phyloP scores from a whole-genome alignment of 1,140 invertebrate genomes.

The Neomicropteryx cornuta region DNA sequence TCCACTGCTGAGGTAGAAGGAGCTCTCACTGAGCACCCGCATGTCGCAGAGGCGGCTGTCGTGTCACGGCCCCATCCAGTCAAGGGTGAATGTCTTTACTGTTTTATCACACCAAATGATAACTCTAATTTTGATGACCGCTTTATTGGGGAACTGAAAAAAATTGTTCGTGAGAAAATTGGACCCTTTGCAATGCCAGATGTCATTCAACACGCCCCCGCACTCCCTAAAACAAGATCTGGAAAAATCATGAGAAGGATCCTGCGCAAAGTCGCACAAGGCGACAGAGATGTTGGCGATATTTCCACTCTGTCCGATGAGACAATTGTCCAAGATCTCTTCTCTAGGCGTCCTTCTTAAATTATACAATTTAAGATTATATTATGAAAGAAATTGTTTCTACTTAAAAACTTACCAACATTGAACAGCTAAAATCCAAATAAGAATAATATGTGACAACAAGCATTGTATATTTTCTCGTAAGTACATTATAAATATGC shows the following conservation, averaged over 20 bases:
- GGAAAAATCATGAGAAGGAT: conserved; percentile 97
- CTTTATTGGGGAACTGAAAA: conserved; percentile 65
- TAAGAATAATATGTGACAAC: no score
- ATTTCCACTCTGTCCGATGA: conserved; percentile 87
- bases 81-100: conserved; percentile 95
- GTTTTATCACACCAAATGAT: conserved; percentile 85
- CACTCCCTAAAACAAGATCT: conserved; percentile 91
- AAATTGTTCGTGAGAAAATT: conserved; percentile 80
- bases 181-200: conserved; percentile 96
- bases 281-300: conserved; percentile 84
- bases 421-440: no score
- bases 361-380: no score
- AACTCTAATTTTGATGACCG: conserved; percentile 57
- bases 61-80: conserved; percentile 87
- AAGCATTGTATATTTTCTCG: no score
- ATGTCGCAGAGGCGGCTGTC: conserved; percentile 88
- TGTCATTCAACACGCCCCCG: conserved; percentile 82
- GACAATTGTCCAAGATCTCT: conserved; percentile 67
- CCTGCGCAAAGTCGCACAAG: conserved; percentile 83
- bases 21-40: conserved; percentile 71
- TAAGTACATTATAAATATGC: no score
- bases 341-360: conserved; percentile 51
- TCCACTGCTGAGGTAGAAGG: conserved; percentile 94
- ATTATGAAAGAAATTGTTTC: no score
- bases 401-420: no score